phyloP scores from a whole-genome alignment of 2,797 vertebrate genomes.

The Pipistrellus pygmaeus region DNA sequence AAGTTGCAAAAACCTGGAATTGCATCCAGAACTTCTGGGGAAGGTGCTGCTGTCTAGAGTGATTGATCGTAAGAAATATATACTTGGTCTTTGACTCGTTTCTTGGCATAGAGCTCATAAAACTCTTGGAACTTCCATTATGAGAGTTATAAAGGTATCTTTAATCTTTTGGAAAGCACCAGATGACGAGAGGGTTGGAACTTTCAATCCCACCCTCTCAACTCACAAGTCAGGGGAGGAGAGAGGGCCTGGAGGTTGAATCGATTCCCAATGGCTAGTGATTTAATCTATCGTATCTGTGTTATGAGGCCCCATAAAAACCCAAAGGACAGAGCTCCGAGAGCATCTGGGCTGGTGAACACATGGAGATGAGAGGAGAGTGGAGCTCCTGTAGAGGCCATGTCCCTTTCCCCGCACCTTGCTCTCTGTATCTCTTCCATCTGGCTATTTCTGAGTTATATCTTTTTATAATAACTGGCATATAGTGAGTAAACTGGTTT shows the following conservation, averaged over 20 bases:
- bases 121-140: slow-evolving; percentile 3
- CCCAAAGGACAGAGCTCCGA: neutral
- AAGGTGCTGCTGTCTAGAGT: neutral
- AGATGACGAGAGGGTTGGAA: neutral
- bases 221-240: neutral
- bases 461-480: neutral
- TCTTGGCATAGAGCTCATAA: neutral
- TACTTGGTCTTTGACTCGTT: neutral
- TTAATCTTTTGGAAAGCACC: neutral
- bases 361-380: neutral
- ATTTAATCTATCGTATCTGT: neutral
- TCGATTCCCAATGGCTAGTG: neutral
- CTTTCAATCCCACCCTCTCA: neutral
- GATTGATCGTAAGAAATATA: neutral
- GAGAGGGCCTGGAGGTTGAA: neutral
- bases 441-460: neutral
- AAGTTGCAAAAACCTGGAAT: neutral
- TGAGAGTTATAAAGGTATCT: neutral
- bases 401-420: neutral
- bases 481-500: neutral
- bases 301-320: neutral
- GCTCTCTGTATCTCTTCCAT: neutral
- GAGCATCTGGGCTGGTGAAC: neutral
- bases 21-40: neutral
- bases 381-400: rapidly evolving